Base-by-base conservation (phyloP, 2,888 invertebrate species). In the Pseudanteris insignis region DNA sequence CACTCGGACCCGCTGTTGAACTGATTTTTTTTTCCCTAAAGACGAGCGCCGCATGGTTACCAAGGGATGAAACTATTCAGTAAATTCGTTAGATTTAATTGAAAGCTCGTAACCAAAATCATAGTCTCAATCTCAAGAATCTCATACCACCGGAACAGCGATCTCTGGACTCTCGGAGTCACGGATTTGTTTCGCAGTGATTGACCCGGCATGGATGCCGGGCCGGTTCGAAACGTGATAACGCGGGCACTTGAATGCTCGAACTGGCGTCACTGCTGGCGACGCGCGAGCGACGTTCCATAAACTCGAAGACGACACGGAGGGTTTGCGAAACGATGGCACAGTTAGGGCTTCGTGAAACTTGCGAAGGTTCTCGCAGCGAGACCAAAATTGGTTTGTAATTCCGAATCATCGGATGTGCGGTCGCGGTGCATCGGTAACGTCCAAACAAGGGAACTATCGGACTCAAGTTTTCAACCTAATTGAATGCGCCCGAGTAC, bases 341-440 rank as follows among this genome's bases (percentile, higher is more conserved):
- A 43, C 41, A 48, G 44, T 40, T 51, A 37, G 36, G 37, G 38
- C 12, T 24, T 24, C 43, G n/a, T 21, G 37, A 50, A 63, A 63
- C 53, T 68, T 59, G 63, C 58, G 67, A 70, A 72, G 67, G 62
- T 65, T 63, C 64, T 60, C 54, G 43, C 44, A 38, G 51, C 64
- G 48, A 65, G 63, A 58, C 34, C 64, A 62, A 67, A 70, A 74
- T 76, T 72, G 74, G 68, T 75, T 75, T 70, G 70, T 76, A 76
- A 76, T 77, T 75, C 70, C 70, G 70, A 75, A 76, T 71, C 70
- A 65, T 68, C 64, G 67, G 48, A 60, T 50, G 59, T 62, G 65
- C 61, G 64, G 65, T 67, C 54, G 50, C 43, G 62, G 58, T 64
- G 64, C 70, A 67, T 65, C 62, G 61, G 62, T 57, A 55, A 46